phyloP scores from a whole-genome alignment of 2,888 invertebrate species.

The Microplitis deprimator region DNA sequence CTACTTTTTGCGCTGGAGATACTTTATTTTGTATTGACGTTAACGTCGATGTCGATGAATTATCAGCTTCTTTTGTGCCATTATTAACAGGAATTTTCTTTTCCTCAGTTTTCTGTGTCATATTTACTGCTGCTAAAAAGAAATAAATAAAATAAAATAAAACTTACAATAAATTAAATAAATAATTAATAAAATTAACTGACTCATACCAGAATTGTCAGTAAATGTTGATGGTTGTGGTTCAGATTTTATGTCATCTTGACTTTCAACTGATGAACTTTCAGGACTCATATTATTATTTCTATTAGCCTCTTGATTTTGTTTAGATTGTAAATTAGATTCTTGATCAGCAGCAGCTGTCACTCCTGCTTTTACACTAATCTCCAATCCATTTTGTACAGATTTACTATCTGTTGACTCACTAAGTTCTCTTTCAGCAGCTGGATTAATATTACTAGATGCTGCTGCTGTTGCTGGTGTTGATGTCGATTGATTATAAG shows the following conservation, averaged over 20 bases:
- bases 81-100: slow-evolving; percentile 59
- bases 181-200: background rate
- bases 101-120: slow-evolving; percentile 62
- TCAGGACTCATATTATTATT: slow-evolving; percentile 64
- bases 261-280: slow-evolving; percentile 50
- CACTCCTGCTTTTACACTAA: background rate
- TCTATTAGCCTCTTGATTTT: slow-evolving; percentile 59
- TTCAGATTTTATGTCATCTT: slow-evolving; percentile 46
- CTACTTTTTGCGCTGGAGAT: slow-evolving; percentile 43
- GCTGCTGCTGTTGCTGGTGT: slow-evolving; percentile 59
- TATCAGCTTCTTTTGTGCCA: slow-evolving; percentile 55
- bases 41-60: slow-evolving; percentile 10
- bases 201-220: slow-evolving; percentile 55
- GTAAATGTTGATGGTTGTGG: slow-evolving; percentile 42
- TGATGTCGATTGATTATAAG: slow-evolving; percentile 65
- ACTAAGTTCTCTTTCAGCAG: slow-evolving; percentile 42
- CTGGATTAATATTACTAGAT: slow-evolving; percentile 50
- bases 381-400: slow-evolving; percentile 61
- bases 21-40: slow-evolving; percentile 40
- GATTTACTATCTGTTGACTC: slow-evolving; percentile 7
- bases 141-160: slow-evolving; percentile 10
- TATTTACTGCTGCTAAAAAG: slow-evolving; percentile 45
- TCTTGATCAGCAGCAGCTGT: slow-evolving; percentile 57
- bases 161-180: background rate
- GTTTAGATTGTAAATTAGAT: slow-evolving; percentile 42